These are phyloP conservation scores for Tipula lateralis DNA, from an alignment of 2,888 invertebrate species.

Conservation along the genomic window DNA sequence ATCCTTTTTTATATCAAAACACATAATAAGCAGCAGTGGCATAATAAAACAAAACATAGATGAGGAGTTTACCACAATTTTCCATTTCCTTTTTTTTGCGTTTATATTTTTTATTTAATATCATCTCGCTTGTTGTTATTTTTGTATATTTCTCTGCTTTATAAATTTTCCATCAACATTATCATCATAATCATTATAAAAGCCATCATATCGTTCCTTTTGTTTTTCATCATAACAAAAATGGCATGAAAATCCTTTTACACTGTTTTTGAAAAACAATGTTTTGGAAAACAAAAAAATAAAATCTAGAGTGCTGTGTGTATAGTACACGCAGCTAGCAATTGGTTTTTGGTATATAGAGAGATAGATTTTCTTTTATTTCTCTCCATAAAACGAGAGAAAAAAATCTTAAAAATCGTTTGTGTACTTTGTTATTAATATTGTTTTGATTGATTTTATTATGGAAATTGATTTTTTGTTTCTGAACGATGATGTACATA, in stretches of 20 bases:
- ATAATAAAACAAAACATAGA: background rate
- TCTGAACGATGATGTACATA: background rate
- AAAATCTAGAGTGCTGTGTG: background rate
- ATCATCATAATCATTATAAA: background rate
- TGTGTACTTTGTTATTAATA: slow-evolving; percentile 29
- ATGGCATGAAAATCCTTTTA: slow-evolving; percentile 31
- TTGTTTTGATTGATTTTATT: slow-evolving; percentile 30
- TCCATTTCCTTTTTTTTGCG: background rate
- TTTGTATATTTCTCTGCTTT: slow-evolving; percentile 24
- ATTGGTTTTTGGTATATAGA: background rate
- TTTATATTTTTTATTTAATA: background rate
- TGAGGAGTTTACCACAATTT: background rate
- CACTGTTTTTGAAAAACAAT: slow-evolving; percentile 31
- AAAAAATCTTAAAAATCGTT: slow-evolving; percentile 36
- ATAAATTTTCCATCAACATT: background rate
- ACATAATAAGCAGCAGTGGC: background rate
- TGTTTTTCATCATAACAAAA: slow-evolving; percentile 30
- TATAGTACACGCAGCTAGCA: too few species aligned
- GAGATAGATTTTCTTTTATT: background rate
- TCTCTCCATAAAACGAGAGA: background rate
- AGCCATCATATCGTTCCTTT: slow-evolving; percentile 27
- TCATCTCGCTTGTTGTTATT: slow-evolving; percentile 9
- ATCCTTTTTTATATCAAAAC: slow-evolving; percentile 20
- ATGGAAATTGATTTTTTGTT: slow-evolving; percentile 26
- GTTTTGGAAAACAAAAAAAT: slow-evolving; percentile 26